Evolutionary conservation across 2,113 vertebrate species (phyloP), one percentile per base, ranked within the genome.

Genomic region (Anolis sagrei): DNA sequence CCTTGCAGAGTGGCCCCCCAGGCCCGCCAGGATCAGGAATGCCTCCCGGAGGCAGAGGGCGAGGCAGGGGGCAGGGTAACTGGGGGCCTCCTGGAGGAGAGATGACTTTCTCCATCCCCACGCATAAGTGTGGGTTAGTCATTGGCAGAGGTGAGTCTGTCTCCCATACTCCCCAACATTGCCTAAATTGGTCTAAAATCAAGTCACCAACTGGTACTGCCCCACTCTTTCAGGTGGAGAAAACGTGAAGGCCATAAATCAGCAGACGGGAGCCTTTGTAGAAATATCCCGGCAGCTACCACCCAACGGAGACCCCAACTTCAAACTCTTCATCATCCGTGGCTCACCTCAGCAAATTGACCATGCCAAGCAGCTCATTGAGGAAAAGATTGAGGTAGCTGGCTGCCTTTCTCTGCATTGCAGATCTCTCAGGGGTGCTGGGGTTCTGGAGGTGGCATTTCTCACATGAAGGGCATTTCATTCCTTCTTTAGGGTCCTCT

Each of bases 341-440:
- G 98, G 98, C 36, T 96, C 97, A 0, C 98, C 98, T 0, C 97
- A 98, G 86, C 97, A 98, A 94, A 99, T 99, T 0, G 98, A 99
- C 92, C 98, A 99, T 0, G 98, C 98, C 90, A 98, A 98, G 93
- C 98, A 98, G 93, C 97, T 99, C 54, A 99, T 99, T 27, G 98
- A 99, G 83, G 97, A 98, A 77, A 98, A 98, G 93, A 98, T 98
- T 9, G 98, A 98, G 97, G 98, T 98, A 91, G 48, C 54, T 49
- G 10, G 13, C 1, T 2, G 34, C 21, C 5, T 23, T 32, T 68
- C n/a, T 2, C 29, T 16, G 29, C n/a, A 16, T 62, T 29, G 14
- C 36, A 7, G 29, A 39, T 25, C 72, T 48, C 36, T 29, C 44
- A 49, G 66, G 23, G 36, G 13, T 36, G 51, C 3, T 4, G 44